phyloP scores from a whole-genome alignment of 2,113 vertebrate species.

The Mobula hypostoma region DNA sequence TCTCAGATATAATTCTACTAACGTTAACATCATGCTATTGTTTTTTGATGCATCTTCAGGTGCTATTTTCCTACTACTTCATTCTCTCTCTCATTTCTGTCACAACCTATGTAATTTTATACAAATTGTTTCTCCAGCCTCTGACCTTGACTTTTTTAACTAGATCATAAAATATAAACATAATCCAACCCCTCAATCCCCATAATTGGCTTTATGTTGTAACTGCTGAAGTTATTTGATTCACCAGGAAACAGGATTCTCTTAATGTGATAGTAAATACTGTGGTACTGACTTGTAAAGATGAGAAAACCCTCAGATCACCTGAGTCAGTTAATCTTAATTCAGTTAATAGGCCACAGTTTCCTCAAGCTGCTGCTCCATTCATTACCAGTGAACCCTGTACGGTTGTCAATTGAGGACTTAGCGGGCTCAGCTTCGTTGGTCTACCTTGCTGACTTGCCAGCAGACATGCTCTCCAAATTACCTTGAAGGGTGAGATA shows the following conservation, averaged over 20 bases:
- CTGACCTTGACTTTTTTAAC: neutral
- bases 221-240: neutral
- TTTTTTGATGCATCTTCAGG: neutral
- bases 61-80: neutral
- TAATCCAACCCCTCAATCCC: neutral
- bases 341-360: neutral
- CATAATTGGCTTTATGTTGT: neutral
- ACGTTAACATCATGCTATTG: neutral
- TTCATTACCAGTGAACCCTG: neutral
- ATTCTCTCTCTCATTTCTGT: neutral
- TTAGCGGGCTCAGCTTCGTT: neutral
- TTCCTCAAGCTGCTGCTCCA: neutral
- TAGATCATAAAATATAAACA: neutral
- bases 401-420: neutral
- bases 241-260: neutral
- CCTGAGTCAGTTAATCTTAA: neutral
- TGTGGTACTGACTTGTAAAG: neutral
- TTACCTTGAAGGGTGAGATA: neutral
- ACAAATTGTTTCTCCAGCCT: neutral
- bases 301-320: neutral
- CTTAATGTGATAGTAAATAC: neutral
- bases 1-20: neutral
- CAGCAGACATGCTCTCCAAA: neutral
- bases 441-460: neutral
- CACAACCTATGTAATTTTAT: neutral